Evolutionary conservation across 2,888 invertebrate genomes (phyloP), one percentile per base, ranked within the genome.

Genomic region (Phyto melanocephala): DNA sequence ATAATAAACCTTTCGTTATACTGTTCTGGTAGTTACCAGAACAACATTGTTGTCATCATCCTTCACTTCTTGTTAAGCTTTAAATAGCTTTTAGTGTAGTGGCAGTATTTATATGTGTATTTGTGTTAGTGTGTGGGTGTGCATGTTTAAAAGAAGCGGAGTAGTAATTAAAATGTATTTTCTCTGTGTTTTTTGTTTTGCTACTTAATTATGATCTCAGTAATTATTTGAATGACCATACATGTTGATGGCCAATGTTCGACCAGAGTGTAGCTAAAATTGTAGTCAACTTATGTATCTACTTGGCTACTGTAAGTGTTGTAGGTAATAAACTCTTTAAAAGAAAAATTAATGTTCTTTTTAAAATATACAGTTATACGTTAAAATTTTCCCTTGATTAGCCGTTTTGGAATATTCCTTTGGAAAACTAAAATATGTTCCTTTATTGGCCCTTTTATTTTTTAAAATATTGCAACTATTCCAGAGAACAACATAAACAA

Each of bases 141-240:
- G n/a, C n/a, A n/a, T n/a, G n/a, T n/a, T n/a, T n/a, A n/a, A 68
- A 45, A 40, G 17, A 72, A 35, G 15, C 35, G 28, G 6, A 15
- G 24, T 28, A 17, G 50, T 63, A 28, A 28, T 54, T 54, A 33
- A 68, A 54, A 42, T 67, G 35, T 45, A 24, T 28, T 62, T 67
- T 45, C 24, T 24, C 17, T 20, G 13, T 33, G 17, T 56, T 42
- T 70, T 56, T 20, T 74, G 3, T 28, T 28, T n/a, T 52, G 45
- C 79, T 74, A 74, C 74, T 74, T 80, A 68, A 80, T 80, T 80
- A 68, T 68, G 28, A 62, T 65, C 45, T 52, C 67, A 50, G 42
- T 47, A 42, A 72, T 72, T 80, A 37, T 47, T 68, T 35, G 28
- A 74, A 74, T 74, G 80, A 62, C 62, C 67, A 45, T 33, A 35